phyloP scores from a whole-genome alignment of 2,113 vertebrate species.

The Gorsachius goisagi region DNA sequence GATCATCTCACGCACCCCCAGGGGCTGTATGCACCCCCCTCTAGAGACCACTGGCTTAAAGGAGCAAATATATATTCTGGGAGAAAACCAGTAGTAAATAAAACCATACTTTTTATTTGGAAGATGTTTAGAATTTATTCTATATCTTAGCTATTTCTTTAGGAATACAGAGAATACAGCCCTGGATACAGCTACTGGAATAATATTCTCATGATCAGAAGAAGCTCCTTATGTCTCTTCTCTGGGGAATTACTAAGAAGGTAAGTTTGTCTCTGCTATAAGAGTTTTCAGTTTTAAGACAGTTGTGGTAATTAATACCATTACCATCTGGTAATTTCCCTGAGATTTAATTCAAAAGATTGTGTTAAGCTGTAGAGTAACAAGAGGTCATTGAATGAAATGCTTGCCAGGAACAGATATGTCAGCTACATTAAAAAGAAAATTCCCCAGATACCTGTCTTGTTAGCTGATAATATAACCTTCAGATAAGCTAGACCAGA shows the following conservation, averaged over 20 bases:
- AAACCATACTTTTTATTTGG: background rate
- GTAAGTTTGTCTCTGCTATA: background rate
- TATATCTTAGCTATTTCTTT: background rate
- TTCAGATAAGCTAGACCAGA: slow-evolving; percentile 13
- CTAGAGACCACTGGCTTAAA: background rate
- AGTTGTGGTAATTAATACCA: slow-evolving; percentile 28
- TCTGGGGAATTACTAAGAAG: slow-evolving; percentile 15
- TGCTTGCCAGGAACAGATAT: slow-evolving; percentile 8
- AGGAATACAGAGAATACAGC: background rate
- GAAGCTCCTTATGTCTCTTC: background rate
- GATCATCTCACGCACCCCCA: rapidly evolving
- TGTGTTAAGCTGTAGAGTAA: slow-evolving; percentile 44
- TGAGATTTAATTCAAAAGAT: slow-evolving; percentile 25
- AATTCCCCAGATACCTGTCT: background rate
- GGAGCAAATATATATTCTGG: background rate
- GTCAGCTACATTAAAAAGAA: background rate
- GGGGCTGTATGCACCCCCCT: background rate
- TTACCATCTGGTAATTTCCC: background rate
- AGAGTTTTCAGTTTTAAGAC: slow-evolving; percentile 39
- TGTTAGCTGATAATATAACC: background rate
- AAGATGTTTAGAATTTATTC: background rate
- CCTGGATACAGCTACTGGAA: background rate
- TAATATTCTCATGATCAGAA: background rate
- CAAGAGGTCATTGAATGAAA: slow-evolving; percentile 11
- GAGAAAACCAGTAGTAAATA: background rate